phyloP scores from a whole-genome alignment of 1,140 invertebrate genomes.

The Pseudomyrmex gracilis region DNA sequence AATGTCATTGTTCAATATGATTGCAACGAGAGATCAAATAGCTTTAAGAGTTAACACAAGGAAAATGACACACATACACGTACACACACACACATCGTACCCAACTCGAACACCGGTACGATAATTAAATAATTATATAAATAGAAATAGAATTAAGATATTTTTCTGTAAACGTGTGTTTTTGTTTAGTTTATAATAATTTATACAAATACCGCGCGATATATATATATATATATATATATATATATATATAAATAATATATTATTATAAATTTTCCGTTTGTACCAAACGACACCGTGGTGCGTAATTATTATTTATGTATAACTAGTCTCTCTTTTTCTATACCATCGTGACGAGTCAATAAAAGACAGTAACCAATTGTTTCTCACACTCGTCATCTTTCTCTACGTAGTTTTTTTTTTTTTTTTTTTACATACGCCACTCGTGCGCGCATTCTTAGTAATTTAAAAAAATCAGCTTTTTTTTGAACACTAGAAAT shows the following conservation, averaged over 20 bases:
- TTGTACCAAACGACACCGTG: slow-evolving; percentile 75
- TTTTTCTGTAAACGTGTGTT: slow-evolving; percentile 46
- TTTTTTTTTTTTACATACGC: no score
- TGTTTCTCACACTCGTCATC: slow-evolving; percentile 16
- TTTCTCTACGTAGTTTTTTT: neutral
- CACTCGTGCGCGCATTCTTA: no score
- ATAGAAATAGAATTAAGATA: slow-evolving; percentile 37
- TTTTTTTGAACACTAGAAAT: neutral
- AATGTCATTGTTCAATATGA: no score
- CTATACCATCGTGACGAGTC: slow-evolving; percentile 34
- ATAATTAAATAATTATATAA: slow-evolving; percentile 4
- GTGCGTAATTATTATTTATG: slow-evolving; percentile 68
- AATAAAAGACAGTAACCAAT: slow-evolving; percentile 42
- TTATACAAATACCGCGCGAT: slow-evolving; percentile 76
- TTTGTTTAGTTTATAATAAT: slow-evolving; percentile 81
- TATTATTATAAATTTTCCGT: slow-evolving; percentile 76
- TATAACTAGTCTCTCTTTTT: slow-evolving; percentile 57
- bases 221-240: no score
- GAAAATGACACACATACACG: slow-evolving; percentile 32
- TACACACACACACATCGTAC: slow-evolving; percentile 41
- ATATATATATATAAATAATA: slow-evolving; percentile 5
- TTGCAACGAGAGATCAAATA: no score
- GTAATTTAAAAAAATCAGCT: neutral
- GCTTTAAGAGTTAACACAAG: slow-evolving; percentile 10
- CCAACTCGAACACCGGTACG: slow-evolving; percentile 21